Evolutionary conservation across 2,113 vertebrate genomes (phyloP).

Genomic region (Coregonus clupeaformis): DNA sequence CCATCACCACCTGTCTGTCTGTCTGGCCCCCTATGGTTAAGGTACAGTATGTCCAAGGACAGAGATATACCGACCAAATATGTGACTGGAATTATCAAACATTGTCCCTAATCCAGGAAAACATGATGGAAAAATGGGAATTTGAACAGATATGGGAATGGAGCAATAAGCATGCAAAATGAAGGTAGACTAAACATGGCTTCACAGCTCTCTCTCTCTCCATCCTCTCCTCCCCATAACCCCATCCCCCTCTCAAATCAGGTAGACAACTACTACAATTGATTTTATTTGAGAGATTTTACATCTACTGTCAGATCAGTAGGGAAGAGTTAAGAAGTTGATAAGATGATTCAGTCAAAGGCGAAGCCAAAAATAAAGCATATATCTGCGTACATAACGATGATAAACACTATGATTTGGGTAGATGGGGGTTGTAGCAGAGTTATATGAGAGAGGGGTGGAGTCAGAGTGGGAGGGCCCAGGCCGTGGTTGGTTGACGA

Average conservation of each 20-base stretch:
- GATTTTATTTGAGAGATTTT: not conserved
- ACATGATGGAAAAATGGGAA: slow-evolving; percentile 4
- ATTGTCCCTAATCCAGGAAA: slow-evolving; percentile 23
- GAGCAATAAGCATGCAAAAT: slow-evolving; percentile 61
- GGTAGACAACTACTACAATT: not conserved
- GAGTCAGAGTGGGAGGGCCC: slow-evolving; percentile 19
- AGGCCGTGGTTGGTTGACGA: not conserved
- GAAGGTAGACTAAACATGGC: slow-evolving; percentile 17
- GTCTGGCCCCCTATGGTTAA: not conserved
- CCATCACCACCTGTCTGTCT: slow-evolving; percentile 14
- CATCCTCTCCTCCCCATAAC: slow-evolving; percentile 12
- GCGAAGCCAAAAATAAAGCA: slow-evolving; percentile 36
- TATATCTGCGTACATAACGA: not conserved
- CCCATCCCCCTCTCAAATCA: slow-evolving; percentile 15
- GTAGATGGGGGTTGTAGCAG: slow-evolving; percentile 1
- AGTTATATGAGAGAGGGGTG: not conserved
- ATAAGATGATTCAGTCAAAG: slow-evolving; percentile 9
- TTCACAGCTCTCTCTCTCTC: slow-evolving; percentile 12
- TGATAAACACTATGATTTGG: not conserved
- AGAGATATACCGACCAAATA: not conserved
- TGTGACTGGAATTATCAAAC: not conserved
- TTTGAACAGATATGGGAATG: slow-evolving; percentile 25
- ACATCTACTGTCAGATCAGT: slow-evolving; percentile 20
- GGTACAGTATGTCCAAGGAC: not conserved
- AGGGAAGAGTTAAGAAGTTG: slow-evolving; percentile 4